Percentiles rank a stretch among this genome's conserved stretches.
Conservation (phyloP, 2,113 vertebrate species). For the Lycaon pictus region DNA sequence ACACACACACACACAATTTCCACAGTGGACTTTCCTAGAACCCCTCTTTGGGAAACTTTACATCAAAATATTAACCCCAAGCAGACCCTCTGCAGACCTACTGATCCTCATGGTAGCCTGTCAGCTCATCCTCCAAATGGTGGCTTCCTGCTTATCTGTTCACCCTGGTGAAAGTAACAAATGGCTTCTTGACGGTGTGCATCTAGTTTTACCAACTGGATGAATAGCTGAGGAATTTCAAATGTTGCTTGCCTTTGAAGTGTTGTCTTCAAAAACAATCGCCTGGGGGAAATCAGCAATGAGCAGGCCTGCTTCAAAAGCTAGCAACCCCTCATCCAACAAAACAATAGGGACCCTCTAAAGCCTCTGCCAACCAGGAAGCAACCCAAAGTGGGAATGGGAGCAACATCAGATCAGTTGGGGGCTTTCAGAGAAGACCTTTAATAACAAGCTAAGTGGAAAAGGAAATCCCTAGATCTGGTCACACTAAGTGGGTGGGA, state of each 20-base stretch:
- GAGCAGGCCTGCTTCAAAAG: constrained; percentile 67
- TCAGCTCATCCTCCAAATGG: constrained; percentile 62
- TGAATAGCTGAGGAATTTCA: constrained; percentile 58
- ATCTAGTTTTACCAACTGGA: constrained; percentile 9
- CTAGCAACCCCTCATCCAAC: not conserved
- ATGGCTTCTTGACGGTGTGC: constrained; percentile 62
- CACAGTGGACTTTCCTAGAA: not conserved
- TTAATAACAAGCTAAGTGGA: constrained; percentile 22
- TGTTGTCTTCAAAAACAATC: constrained; percentile 73
- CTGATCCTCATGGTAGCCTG: not conserved
- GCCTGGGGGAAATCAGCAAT: constrained; percentile 70
- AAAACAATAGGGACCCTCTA: constrained; percentile 53
- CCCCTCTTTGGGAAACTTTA: constrained; percentile 10
- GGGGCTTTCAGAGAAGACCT: constrained; percentile 11
- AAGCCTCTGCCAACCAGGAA: constrained; percentile 50
- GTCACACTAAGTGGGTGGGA: not conserved
- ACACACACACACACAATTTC: not conserved
- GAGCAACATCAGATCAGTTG: not conserved
- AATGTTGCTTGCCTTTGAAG: constrained; percentile 77
- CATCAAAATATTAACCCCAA: constrained; percentile 50
- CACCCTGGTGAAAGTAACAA: constrained; percentile 68
- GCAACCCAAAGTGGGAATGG: not conserved
- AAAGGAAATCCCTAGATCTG: constrained; percentile 10
- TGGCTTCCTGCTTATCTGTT: constrained; percentile 50
- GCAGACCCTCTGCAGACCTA: not conserved